Evolutionary conservation across 2,888 invertebrate species (phyloP).

Genomic region (Stenoptilia bipunctidactyla): DNA sequence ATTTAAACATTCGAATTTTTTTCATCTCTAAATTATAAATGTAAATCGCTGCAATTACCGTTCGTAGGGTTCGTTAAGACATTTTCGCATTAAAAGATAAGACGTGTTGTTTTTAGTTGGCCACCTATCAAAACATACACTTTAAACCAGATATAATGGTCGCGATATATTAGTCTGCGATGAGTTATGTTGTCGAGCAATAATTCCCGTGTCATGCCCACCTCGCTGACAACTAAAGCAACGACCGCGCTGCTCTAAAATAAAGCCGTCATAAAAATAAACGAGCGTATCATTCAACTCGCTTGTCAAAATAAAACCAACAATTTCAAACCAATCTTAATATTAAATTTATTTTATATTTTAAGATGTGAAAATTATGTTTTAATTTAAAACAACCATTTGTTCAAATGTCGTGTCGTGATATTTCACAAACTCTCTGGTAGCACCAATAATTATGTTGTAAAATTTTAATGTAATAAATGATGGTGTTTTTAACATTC

Average conservation of each 20-base stretch:
- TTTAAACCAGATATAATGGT: constrained; percentile 46
- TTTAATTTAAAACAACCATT: constrained; percentile 19
- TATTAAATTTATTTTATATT: constrained; percentile 17
- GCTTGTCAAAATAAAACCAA: constrained; percentile 58
- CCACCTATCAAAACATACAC: constrained; percentile 37
- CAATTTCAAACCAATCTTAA: constrained; percentile 41
- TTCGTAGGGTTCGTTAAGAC: neutral
- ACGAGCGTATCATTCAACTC: constrained; percentile 63
- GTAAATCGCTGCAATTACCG: no score
- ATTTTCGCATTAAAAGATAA: neutral
- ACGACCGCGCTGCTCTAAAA: constrained; percentile 43
- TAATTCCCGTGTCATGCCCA: constrained; percentile 52
- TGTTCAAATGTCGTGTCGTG: constrained; percentile 9
- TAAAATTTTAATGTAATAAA: no score
- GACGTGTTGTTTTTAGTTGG: constrained; percentile 23
- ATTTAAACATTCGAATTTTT: no score
- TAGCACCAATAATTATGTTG: neutral
- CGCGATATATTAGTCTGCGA: constrained; percentile 45
- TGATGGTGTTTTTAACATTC: no score
- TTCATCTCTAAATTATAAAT: no score
- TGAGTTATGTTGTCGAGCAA: constrained; percentile 63
- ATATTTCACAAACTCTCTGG: neutral
- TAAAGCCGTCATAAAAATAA: constrained; percentile 65
- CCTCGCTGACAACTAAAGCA: constrained; percentile 36
- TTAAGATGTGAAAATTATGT: no score